A percentile compares a stretch with the other conserved stretches of the same genome.
Evolutionary conservation across 2,888 invertebrate species (phyloP).

Genomic region (Chloroclystis v-ata): DNA sequence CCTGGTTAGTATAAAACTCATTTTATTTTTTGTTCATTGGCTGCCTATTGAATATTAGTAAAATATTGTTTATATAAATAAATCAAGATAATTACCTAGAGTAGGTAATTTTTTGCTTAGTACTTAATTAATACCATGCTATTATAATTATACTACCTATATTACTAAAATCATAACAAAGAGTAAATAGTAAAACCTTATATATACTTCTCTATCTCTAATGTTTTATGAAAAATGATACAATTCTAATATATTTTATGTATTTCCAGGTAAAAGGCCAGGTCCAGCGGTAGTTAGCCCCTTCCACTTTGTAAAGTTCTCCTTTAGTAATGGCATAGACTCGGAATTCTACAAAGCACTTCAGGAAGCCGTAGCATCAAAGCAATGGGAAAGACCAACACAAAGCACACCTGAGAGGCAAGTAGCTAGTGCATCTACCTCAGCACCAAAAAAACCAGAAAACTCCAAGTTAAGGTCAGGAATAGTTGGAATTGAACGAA

Average conservation of each 20-base stretch:
- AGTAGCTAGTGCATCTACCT: slow-evolving; percentile 33
- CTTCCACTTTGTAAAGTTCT: slow-evolving; percentile 87
- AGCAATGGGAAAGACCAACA: slow-evolving; percentile 80
- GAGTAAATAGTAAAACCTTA: no score
- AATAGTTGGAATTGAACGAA: slow-evolving; percentile 96
- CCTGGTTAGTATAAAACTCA: slow-evolving; percentile 61
- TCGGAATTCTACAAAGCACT: slow-evolving; percentile 80
- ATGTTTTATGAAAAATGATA: no score
- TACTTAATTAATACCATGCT: no score
- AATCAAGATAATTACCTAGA: no score
- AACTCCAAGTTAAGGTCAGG: slow-evolving; percentile 88
- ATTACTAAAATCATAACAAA: no score
- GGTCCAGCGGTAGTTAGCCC: slow-evolving; percentile 86
- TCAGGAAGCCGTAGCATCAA: slow-evolving; percentile 79
- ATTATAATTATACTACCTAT: no score
- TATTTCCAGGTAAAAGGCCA: slow-evolving; percentile 78
- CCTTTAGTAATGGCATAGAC: slow-evolving; percentile 90
- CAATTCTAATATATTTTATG: no score
- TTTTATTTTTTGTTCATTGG: no score
- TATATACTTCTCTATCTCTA: no score
- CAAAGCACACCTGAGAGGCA: slow-evolving; percentile 35
- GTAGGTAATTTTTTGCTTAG: no score
- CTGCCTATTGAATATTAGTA: no score
- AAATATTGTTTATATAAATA: no score
- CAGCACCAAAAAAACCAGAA: slow-evolving; percentile 45